Evolutionary conservation across 2,888 invertebrate species (phyloP).

Genomic region (Galerucella pusilla): DNA sequence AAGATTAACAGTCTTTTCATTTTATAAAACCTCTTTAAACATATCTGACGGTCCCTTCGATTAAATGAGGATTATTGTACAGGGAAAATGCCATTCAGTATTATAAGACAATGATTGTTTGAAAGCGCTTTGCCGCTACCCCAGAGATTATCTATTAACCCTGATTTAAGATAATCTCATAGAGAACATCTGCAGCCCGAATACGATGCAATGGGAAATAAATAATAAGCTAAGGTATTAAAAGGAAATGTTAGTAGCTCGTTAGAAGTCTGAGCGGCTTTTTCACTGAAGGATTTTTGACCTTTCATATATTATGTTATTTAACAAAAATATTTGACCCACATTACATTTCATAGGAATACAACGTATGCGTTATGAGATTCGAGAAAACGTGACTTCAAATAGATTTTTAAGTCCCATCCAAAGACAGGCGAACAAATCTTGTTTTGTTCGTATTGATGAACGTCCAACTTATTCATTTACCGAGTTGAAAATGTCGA

Average conservation of each 20-base stretch:
- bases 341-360: not conserved
- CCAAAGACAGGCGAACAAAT: not conserved
- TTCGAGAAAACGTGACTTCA: not conserved
- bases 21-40: not conserved
- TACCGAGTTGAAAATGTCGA: too few relatives aligned
- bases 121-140: conserved; percentile 31
- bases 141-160: conserved; percentile 33
- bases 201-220: conserved; percentile 8
- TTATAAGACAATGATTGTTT: conserved; percentile 28
- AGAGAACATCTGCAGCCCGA: conserved; percentile 26
- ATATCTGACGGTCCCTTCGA: not conserved
- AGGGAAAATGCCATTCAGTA: conserved; percentile 3
- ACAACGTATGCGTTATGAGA: not conserved
- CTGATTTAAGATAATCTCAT: conserved; percentile 32
- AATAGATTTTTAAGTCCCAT: not conserved
- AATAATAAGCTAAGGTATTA: conserved; percentile 1
- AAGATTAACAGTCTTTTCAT: not conserved
- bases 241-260: not conserved
- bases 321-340: not conserved
- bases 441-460: too few relatives aligned
- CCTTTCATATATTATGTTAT: not conserved
- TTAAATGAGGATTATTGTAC: conserved; percentile 1
- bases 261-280: not conserved
- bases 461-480: too few relatives aligned
- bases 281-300: not conserved